phyloP scores from a whole-genome alignment of 2,888 invertebrate species.

The Latrodectus elegans region DNA sequence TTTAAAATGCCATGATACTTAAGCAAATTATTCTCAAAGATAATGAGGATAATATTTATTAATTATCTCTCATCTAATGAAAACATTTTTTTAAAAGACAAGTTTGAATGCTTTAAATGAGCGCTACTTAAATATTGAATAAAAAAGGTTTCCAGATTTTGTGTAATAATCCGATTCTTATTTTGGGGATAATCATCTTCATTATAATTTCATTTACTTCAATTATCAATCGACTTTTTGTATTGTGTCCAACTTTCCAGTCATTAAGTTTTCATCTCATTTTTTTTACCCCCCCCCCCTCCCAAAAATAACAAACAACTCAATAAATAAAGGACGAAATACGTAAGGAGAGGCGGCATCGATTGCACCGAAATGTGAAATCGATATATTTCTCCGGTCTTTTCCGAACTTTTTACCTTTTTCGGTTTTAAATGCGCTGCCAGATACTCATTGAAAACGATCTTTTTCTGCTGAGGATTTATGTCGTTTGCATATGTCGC shows the following conservation, averaged over 20 bases:
- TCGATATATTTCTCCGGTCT: constrained; percentile 24
- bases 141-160: no score
- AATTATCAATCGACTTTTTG: background rate
- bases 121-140: no score
- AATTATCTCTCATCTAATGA: no score
- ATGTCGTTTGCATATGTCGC: constrained; percentile 33
- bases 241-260: constrained; percentile 1
- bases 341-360: constrained; percentile 8
- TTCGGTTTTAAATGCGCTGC: constrained; percentile 27
- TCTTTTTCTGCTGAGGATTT: constrained; percentile 16
- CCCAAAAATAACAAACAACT: background rate
- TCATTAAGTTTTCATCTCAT: background rate
- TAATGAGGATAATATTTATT: no score
- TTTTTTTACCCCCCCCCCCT: background rate
- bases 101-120: no score
- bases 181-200: no score
- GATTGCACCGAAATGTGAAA: constrained; percentile 28
- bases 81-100: no score
- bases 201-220: background rate
- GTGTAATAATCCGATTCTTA: no score
- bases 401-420: constrained; percentile 24
- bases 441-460: constrained; percentile 17
- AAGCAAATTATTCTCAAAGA: no score
- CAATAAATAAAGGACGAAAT: constrained; percentile 5
- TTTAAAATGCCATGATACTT: no score